These are phyloP conservation scores for Psephotus haematonotus DNA, from an alignment of 2,113 vertebrate species.

Conservation along the genomic window DNA sequence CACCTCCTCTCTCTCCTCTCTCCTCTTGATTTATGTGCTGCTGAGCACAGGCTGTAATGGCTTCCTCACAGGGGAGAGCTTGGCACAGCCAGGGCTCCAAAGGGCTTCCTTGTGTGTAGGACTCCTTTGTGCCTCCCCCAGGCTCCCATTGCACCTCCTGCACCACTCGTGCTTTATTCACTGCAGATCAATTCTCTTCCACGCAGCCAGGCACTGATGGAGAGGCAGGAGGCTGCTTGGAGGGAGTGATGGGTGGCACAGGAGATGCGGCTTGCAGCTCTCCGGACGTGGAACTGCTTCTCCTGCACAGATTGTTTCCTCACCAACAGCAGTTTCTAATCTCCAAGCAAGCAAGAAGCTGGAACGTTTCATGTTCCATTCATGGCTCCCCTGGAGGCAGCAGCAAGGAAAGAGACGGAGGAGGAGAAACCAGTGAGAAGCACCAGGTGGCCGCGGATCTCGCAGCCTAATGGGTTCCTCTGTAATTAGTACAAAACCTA, in stretches of 20 bases:
- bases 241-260: background rate
- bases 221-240: background rate
- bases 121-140: background rate
- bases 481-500: constrained; percentile 59
- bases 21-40: background rate
- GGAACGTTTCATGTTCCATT: background rate
- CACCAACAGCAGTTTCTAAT: background rate
- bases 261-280: background rate
- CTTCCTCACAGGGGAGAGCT: background rate
- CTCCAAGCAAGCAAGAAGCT: constrained; percentile 24
- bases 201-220: background rate
- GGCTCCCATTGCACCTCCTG: background rate
- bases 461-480: constrained; percentile 56
- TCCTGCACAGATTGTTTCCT: background rate
- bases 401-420: constrained; percentile 19
- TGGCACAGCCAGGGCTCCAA: rapidly evolving
- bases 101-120: background rate
- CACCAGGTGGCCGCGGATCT: constrained; percentile 53
- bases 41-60: background rate
- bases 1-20: background rate
- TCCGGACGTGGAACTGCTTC: background rate
- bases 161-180: background rate
- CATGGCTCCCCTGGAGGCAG: constrained; percentile 55
- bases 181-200: background rate
- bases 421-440: constrained; percentile 38